A percentile compares a stretch with the other conserved stretches of the same genome.
Evolutionary conservation across 1,140 invertebrate genomes (phyloP).

Genomic region (Ruditapes philippinarum): DNA sequence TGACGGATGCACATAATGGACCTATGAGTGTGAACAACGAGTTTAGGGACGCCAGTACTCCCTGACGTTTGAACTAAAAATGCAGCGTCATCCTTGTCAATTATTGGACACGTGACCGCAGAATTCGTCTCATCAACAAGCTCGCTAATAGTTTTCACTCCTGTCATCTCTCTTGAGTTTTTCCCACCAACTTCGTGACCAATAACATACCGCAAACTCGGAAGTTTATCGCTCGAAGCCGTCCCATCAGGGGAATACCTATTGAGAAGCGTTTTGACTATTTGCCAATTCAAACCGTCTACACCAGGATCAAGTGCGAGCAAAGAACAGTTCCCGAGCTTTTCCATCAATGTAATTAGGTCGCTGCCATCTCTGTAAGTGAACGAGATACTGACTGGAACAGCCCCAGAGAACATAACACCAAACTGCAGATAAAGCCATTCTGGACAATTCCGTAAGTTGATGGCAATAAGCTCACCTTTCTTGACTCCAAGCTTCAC

Average conservation of each 20-base stretch:
- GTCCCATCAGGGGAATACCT: not conserved
- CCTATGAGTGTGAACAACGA: not conserved
- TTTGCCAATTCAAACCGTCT: not conserved
- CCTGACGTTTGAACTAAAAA: slow-evolving; percentile 38
- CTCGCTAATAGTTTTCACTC: not conserved
- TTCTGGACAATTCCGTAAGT: not conserved
- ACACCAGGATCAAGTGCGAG: not conserved
- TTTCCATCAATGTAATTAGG: not conserved
- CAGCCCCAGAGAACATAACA: not conserved
- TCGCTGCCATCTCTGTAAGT: not conserved
- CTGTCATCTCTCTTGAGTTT: not conserved
- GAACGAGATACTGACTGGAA: not conserved
- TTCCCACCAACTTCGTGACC: not conserved
- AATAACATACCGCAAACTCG: not conserved
- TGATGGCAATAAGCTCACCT: not conserved
- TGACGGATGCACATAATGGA: not conserved
- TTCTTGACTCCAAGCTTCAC: not conserved
- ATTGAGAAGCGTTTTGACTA: not conserved
- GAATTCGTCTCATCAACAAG: not conserved
- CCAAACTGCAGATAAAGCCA: slow-evolving; percentile 13
- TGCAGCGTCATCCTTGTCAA: not conserved
- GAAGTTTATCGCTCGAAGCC: not conserved
- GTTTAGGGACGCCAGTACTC: not conserved
- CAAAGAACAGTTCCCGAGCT: not conserved
- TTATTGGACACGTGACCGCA: not conserved